phyloP scores from a whole-genome alignment of 2,797 vertebrate species.

The Craterocephalus amniculus region DNA sequence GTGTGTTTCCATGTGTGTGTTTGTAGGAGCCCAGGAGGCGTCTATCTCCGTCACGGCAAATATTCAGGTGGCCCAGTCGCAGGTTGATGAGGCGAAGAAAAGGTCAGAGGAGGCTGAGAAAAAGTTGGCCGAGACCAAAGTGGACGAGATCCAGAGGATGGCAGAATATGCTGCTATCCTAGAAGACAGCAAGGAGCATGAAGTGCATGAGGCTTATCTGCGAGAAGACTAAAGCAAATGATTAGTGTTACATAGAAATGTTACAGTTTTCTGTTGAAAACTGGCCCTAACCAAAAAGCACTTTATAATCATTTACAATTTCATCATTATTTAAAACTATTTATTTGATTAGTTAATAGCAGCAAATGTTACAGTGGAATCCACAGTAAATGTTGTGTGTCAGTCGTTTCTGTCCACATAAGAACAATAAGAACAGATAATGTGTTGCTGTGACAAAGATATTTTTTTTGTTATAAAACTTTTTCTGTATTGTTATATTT shows the following conservation, averaged over 20 bases:
- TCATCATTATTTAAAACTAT: conserved; percentile 51
- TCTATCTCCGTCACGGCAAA: conserved; percentile 85
- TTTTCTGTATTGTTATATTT: background rate
- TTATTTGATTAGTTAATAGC: conserved; percentile 51
- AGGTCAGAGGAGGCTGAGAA: conserved; percentile 88
- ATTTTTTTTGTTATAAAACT: background rate
- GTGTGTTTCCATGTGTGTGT: conserved; percentile 18
- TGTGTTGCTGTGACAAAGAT: background rate
- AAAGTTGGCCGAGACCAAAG: conserved; percentile 91
- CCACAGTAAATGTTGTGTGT: background rate
- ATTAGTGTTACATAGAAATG: background rate
- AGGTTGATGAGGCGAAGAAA: conserved; percentile 88
- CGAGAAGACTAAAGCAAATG: conserved; percentile 88
- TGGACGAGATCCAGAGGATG: conserved; percentile 90
- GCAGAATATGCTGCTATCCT: conserved; percentile 75
- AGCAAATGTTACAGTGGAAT: background rate
- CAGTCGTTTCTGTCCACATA: background rate
- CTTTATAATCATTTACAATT: conserved; percentile 9
- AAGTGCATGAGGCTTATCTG: conserved; percentile 90
- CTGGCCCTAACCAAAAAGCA: background rate
- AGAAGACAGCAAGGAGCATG: conserved; percentile 72
- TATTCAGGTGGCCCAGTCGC: conserved; percentile 87
- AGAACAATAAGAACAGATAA: background rate
- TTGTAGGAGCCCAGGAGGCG: conserved; percentile 90
- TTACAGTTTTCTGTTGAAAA: conserved; percentile 1